Evolutionary conservation across 2,113 vertebrate species (phyloP), one percentile per base, ranked within the genome.

Genomic region (Crotalus helleri): DNA sequence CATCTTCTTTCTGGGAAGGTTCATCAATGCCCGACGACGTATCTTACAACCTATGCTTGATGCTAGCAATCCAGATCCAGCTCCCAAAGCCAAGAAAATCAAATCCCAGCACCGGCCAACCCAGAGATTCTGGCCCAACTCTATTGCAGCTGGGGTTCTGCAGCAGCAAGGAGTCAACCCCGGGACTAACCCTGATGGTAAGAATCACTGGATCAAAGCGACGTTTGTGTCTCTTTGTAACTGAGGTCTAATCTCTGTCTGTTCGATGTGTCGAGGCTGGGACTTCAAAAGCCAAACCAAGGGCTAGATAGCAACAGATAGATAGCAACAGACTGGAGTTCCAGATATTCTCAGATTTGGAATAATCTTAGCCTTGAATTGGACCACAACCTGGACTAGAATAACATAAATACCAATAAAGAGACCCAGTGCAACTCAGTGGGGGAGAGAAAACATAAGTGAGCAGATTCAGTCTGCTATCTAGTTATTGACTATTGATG

Each of bases 41-140:
- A 99, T 99, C 93, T 98, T 99, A 87, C 99, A 99, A 96, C 99
- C 99, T 0, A 99, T 99, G 99, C 97, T 99, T 0, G 99, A 99
- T 0, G 99, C 99, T 97, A 99, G 99, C 97, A 99, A 99, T 96
- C 99, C 99, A 0, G 99, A 99, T 94, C 99, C 99, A 1, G 98
- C 99, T 81, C 99, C 99, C 1, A 99, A 99, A 98, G 98, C 99
- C 53, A 99, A 99, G 99, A 99, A 99, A 96, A 99, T 99, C 97
- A 99, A 99, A 96, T 99, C 99, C 7, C 99, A 99, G 97, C 99
- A 99, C 97, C 98, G 99, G 55, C 99, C 99, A 51, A 99, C 99
- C 0, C 99, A 99, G 94, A 97, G 99, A 87, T 99, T 99, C 98
- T 99, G 99, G 99, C 99, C 99, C 11, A 99, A 99, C 98, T 99